Conservation (phyloP, 2,888 invertebrate genomes). For the Patella caerulea region DNA sequence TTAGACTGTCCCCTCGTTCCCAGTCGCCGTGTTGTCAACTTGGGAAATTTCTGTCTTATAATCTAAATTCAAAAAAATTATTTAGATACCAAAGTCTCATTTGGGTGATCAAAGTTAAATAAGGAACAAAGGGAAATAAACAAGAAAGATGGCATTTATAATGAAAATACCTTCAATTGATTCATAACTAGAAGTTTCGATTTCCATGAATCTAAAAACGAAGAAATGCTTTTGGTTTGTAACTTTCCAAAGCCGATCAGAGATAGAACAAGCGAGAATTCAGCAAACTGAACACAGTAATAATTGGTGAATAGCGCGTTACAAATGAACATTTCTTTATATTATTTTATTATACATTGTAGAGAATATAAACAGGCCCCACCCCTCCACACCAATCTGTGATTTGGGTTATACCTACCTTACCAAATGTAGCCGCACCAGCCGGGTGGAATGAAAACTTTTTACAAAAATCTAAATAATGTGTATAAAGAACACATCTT, state of each 20-base stretch:
- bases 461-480: slow-evolving; percentile 71
- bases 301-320: background rate
- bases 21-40: slow-evolving; percentile 70
- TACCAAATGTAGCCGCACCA: slow-evolving; percentile 72
- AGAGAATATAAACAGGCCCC: background rate
- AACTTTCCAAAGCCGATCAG: too few relatives aligned
- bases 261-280: too few relatives aligned
- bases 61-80: slow-evolving; percentile 53
- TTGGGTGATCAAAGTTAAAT: too few relatives aligned
- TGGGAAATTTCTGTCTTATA: slow-evolving; percentile 70
- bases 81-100: too few relatives aligned
- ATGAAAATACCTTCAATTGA: too few relatives aligned
- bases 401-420: slow-evolving; percentile 51
- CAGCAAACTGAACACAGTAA: background rate
- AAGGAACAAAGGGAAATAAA: too few relatives aligned
- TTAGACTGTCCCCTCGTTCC: slow-evolving; percentile 72
- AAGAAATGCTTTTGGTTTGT: too few relatives aligned
- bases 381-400: too few relatives aligned
- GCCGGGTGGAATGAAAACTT: slow-evolving; percentile 67
- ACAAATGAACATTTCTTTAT: background rate
- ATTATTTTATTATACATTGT: background rate
- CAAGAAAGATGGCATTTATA: too few relatives aligned
- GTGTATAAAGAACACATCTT: slow-evolving; percentile 65
- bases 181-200: too few relatives aligned
- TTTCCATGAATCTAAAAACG: too few relatives aligned